Base-by-base conservation (phyloP, 2,797 vertebrate species). In the Botia almorhae region DNA sequence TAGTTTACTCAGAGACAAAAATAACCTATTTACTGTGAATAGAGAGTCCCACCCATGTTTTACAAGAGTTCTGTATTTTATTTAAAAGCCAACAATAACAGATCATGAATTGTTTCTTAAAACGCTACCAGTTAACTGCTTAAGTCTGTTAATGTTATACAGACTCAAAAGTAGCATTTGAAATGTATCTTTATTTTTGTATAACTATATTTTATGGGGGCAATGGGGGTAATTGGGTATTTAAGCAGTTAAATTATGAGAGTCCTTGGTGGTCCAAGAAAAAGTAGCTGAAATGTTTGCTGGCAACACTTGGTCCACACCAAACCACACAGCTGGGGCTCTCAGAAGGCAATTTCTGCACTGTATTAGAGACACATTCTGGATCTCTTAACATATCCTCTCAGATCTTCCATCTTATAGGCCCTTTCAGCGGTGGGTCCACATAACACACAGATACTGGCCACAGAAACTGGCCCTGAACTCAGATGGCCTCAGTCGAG, bases 1-100 rank as follows among this genome's bases (percentile, higher is more conserved):
- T 60, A 36, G 78, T 74, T 74, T 13, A 36, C 23, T 21, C 60
- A 43, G 55, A 56, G 23, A 56, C 53, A n/a, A 69, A 53, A 76
- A 76, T 68, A 78, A 67, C 74, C 14, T 78, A 79, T 83, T 79
- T 63, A 74, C 60, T 56, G 58, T 71, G 56, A 69, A 70, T 33
- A 46, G 61, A 58, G 51, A 46, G 71, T 26, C 60, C 63, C 70
- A 69, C 46, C 70, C 23, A 17, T 46, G 73, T 71, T 83, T 79
- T 70, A 70, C 67, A 23, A 39, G 73, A 51, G 36, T 72, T 68
- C 76, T 64, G 58, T 53, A 53, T 65, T 67, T 74, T 16, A 64
- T 36, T 72, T 4, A 8, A 68, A 17, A 29, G 60, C 50, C 61
- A 73, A 65, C 60, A 65, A 71, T 39, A 72, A 79, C 58, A 72